Conservation (phyloP, 2,113 vertebrate genomes). For the Ivindomyrus marchei region DNA sequence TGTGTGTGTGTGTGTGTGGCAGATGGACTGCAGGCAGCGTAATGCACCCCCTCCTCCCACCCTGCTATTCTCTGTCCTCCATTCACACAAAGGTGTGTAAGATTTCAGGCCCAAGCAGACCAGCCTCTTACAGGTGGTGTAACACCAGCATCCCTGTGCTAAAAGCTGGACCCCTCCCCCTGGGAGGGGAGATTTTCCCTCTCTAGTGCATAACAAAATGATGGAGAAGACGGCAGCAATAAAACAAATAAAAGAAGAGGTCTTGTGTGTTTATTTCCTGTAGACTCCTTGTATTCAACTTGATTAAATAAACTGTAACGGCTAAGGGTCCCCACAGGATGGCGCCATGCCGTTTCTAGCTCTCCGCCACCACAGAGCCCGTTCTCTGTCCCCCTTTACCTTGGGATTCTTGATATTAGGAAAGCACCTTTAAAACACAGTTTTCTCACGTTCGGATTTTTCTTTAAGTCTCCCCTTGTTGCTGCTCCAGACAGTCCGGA, state of each 20-base stretch:
- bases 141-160: background rate
- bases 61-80: background rate
- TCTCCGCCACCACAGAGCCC: constrained; percentile 30
- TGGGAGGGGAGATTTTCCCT: constrained; percentile 33
- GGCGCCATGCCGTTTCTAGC: constrained; percentile 34
- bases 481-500: background rate
- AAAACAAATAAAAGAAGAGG: constrained; percentile 42
- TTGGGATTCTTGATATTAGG: constrained; percentile 30
- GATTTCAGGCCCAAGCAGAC: background rate
- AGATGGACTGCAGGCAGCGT: background rate
- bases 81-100: background rate
- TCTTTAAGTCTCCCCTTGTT: constrained; percentile 23
- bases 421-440: constrained; percentile 39
- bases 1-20: background rate
- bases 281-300: constrained; percentile 50
- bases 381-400: constrained; percentile 40
- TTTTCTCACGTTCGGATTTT: constrained; percentile 23
- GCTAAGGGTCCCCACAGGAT: constrained; percentile 40
- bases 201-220: constrained; percentile 57
- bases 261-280: constrained; percentile 45
- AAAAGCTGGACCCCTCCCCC: background rate
- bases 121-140: background rate
- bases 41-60: background rate
- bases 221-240: constrained; percentile 46
- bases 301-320: constrained; percentile 49